Conservation (phyloP, 2,888 invertebrate genomes). For the Drosophila cognata region DNA sequence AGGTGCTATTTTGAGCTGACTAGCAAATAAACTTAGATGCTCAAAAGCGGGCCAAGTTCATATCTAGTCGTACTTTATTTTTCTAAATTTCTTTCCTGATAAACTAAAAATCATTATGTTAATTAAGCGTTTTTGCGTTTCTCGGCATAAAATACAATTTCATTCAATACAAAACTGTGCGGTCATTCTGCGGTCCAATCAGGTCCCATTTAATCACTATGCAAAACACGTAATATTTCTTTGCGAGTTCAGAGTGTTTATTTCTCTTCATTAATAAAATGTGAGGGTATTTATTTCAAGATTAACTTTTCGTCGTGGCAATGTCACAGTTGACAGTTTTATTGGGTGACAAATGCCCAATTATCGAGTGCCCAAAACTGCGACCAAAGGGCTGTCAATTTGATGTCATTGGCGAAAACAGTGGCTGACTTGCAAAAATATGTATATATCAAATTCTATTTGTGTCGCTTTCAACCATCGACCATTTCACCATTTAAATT, state of each 20-base stretch:
- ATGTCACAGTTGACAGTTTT: slow-evolving; percentile 32
- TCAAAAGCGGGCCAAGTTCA: neutral
- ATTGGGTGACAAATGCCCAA: slow-evolving; percentile 28
- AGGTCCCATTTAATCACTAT: neutral
- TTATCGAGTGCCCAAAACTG: slow-evolving; percentile 5
- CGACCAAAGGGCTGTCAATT: slow-evolving; percentile 11
- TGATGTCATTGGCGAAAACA: slow-evolving; percentile 5
- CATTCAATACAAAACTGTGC: neutral
- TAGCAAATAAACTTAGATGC: neutral
- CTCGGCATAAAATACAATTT: neutral
- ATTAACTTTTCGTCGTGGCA: slow-evolving; percentile 3
- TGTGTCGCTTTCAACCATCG: neutral
- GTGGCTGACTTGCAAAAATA: slow-evolving; percentile 10
- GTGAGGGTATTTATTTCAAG: slow-evolving; percentile 9
- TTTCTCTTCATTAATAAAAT: slow-evolving; percentile 35
- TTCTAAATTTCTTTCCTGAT: neutral
- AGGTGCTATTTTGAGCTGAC: neutral
- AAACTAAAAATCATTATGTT: neutral
- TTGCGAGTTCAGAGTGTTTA: slow-evolving; percentile 6
- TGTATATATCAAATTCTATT: neutral
- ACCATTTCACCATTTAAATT: neutral
- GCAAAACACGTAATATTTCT: slow-evolving; percentile 20
- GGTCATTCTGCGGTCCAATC: neutral
- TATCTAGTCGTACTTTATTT: neutral
- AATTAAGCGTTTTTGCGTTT: slow-evolving; percentile 13